phyloP scores from a whole-genome alignment of 2,888 invertebrate genomes.

The Caenorhabditis becei region DNA sequence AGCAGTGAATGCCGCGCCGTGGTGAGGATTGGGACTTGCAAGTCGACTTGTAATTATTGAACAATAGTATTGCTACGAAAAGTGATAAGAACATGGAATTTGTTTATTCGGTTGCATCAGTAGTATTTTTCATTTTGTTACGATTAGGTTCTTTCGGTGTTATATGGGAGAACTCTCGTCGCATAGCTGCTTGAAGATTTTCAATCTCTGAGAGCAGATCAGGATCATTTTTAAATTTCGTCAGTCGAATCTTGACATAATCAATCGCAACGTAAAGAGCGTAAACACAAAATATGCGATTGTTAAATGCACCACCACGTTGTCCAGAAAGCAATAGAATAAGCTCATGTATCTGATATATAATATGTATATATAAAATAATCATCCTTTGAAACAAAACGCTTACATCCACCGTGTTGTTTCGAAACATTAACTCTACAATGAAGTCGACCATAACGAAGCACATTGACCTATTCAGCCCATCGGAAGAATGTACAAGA shows the following conservation, averaged over 20 bases:
- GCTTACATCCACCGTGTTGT: slow-evolving; percentile 42
- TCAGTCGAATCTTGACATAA: slow-evolving; percentile 47
- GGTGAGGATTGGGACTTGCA: too few species aligned
- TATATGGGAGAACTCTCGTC: slow-evolving; percentile 13
- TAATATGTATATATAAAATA: not conserved
- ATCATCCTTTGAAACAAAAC: not conserved
- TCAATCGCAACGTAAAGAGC: slow-evolving; percentile 39
- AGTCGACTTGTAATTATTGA: too few species aligned
- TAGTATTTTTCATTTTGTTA: not conserved
- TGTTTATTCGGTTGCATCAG: not conserved
- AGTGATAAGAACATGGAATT: too few species aligned
- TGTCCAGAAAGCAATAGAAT: slow-evolving; percentile 26
- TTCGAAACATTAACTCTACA: slow-evolving; percentile 43
- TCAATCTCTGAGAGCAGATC: slow-evolving; percentile 9
- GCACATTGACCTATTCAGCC: slow-evolving; percentile 45
- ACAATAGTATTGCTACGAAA: too few species aligned
- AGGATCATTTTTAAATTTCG: slow-evolving; percentile 20
- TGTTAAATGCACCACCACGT: slow-evolving; percentile 40
- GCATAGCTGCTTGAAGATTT: slow-evolving; percentile 21
- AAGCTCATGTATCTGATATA: slow-evolving; percentile 31
- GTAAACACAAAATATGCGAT: slow-evolving; percentile 27
- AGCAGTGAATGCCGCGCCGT: too few species aligned
- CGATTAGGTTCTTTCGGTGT: slow-evolving; percentile 24
- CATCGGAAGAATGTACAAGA: slow-evolving; percentile 39
- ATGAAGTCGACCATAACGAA: slow-evolving; percentile 41